A percentile compares a stretch with the other conserved stretches of the same genome.
Conservation (phyloP, 2,113 vertebrate species). For the Ailuropoda melanoleuca region DNA sequence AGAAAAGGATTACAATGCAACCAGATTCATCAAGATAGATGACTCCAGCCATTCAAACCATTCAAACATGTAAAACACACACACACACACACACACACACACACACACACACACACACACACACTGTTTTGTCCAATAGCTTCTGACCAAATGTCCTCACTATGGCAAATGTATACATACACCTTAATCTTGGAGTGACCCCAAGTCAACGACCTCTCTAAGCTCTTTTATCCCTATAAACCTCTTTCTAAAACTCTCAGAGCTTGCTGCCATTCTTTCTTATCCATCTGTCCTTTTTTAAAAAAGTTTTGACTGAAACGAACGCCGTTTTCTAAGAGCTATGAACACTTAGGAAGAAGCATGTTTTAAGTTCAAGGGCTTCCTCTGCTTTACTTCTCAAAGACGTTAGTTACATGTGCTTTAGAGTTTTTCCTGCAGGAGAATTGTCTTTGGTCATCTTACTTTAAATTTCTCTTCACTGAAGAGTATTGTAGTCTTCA, state of each 20-base stretch:
- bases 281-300: not conserved
- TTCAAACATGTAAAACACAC: not conserved
- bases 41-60: not conserved
- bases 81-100: rapidly evolving
- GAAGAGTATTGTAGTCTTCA: not conserved
- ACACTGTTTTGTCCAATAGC: not conserved
- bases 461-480: conserved; percentile 19
- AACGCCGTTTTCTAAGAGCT: conserved; percentile 3
- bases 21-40: not conserved
- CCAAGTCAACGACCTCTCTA: not conserved
- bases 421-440: not conserved
- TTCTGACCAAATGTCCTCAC: conserved; percentile 1
- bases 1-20: not conserved
- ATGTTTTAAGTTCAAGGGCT: not conserved
- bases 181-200: not conserved
- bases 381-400: conserved; percentile 14
- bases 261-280: not conserved
- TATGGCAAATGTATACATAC: not conserved
- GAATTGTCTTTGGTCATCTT: conserved; percentile 13
- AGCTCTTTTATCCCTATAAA: not conserved
- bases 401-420: not conserved
- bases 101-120: too few relatives aligned
- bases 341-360: not conserved
- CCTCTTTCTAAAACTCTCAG: not conserved
- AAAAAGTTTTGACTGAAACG: not conserved